Evolutionary conservation across 2,888 invertebrate species (phyloP), one percentile per base, ranked within the genome.

Genomic region (Cylloceria caligata): DNA sequence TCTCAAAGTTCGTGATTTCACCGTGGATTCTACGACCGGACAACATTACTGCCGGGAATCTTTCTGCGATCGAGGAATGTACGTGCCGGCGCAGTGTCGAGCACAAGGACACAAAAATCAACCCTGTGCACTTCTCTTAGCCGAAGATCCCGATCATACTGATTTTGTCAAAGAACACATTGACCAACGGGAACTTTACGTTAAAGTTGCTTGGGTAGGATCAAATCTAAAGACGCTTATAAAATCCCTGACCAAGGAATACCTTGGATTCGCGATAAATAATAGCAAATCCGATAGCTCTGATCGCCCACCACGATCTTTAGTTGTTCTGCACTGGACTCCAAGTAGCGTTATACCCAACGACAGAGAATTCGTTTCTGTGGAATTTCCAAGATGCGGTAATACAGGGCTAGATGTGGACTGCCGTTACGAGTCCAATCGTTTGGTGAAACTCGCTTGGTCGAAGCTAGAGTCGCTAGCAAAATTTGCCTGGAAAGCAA

Each of bases 151-250:
- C 47, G 93, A 93, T 9, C 93, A 94, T 5, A 94, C 95, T 0
- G 89, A 90, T 4, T 95, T 95, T 85, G 93, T 96, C 1, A 93
- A 93, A 60, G 89, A 94, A 0, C 95, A 96, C 86, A 95, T 97
- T 49, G 90, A 93, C 11, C 93, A 94, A 74, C 93, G 95, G 69
- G 92, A 94, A 39, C 92, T 96, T 13, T 94, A 94, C 82, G 95
- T 96, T 0, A 95, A 95, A 88, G 95, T 97, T 0, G 93, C 95
- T 4, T 97, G 96, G 96, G 92, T 97, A 13, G 96, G 96, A 0
- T 90, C 93, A 0, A 93, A 95, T 83, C 93, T 96, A 60, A 92
- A 91, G 73, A 81, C 90, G 4, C 93, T 93, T 0, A 89, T 94
- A 0, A 88, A 91, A 13, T 85, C 88, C 9, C 85, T 95, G n/a